Conservation (phyloP, 2,888 invertebrate genomes). For the Doris montereyensis region DNA sequence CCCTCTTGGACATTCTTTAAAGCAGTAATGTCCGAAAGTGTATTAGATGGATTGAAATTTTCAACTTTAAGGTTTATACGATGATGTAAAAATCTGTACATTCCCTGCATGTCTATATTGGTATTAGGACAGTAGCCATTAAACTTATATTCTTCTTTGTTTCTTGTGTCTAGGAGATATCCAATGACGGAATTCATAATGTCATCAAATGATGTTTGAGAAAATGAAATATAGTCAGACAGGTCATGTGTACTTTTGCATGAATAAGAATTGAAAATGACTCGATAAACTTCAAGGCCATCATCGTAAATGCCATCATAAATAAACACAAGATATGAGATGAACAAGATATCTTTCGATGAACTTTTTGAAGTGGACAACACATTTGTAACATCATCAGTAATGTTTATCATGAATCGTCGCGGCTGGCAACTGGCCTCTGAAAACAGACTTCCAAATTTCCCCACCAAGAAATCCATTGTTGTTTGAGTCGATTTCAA, state of each 20-base stretch:
- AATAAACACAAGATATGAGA: constrained; percentile 39
- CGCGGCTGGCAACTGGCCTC: constrained; percentile 45
- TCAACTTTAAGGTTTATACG: neutral
- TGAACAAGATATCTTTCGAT: neutral
- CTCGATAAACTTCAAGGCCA: constrained; percentile 36
- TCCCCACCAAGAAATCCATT: constrained; percentile 30
- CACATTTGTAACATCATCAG: constrained; percentile 33
- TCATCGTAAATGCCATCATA: constrained; percentile 40
- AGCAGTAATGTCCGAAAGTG: neutral
- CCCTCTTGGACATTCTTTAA: constrained; percentile 9
- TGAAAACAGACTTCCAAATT: constrained; percentile 38
- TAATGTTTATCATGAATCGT: constrained; percentile 44
- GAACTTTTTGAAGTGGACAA: neutral
- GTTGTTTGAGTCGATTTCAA: constrained; percentile 33
- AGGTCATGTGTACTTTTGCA: constrained; percentile 23
- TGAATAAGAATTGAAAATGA: constrained; percentile 33
- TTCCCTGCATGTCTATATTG: no score
- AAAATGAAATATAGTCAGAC: constrained; percentile 6
- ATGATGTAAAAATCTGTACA: no score
- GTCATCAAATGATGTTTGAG: constrained; percentile 17
- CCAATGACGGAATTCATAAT: constrained; percentile 27
- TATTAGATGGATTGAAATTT: constrained; percentile 4
- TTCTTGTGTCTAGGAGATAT: constrained; percentile 18
- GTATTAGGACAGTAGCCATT: no score
- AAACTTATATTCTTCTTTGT: no score